These are phyloP conservation scores for Botia kubotai DNA, from an alignment of 2,797 vertebrate genomes.

Conservation along the genomic window DNA sequence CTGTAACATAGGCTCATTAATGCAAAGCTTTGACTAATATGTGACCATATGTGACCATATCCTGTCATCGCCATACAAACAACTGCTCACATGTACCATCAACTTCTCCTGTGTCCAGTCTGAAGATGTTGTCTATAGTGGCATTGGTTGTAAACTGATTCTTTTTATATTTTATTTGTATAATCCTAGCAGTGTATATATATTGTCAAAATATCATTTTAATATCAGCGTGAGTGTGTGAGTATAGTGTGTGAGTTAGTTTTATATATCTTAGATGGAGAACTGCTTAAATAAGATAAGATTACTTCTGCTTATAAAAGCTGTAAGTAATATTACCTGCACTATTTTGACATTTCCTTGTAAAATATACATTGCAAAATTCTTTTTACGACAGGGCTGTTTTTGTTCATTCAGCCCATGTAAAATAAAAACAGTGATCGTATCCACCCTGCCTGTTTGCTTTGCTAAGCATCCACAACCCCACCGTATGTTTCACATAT, in stretches of 20 bases:
- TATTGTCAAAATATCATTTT: not conserved
- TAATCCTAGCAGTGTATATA: not conserved
- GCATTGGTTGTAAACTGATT: not conserved
- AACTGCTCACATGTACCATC: not conserved
- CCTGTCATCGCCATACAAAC: not conserved
- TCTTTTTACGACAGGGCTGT: not conserved
- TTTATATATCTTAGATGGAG: not conserved
- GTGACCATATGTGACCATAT: no score
- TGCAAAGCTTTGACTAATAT: no score
- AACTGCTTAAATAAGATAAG: not conserved
- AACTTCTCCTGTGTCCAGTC: no score
- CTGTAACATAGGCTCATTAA: no score
- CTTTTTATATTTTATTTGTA: not conserved
- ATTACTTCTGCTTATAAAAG: not conserved
- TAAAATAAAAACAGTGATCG: constrained; percentile 63
- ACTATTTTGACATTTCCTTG: not conserved
- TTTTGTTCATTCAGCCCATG: not conserved
- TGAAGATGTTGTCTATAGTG: not conserved
- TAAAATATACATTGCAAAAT: not conserved
- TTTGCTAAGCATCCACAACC: constrained; percentile 77
- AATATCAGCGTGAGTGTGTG: no score
- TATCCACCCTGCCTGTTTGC: constrained; percentile 74
- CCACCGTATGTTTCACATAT: constrained; percentile 80
- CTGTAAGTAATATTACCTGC: not conserved
- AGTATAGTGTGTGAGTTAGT: no score